phyloP scores from a whole-genome alignment of 2,113 vertebrate genomes.

The Cygnus atratus region DNA sequence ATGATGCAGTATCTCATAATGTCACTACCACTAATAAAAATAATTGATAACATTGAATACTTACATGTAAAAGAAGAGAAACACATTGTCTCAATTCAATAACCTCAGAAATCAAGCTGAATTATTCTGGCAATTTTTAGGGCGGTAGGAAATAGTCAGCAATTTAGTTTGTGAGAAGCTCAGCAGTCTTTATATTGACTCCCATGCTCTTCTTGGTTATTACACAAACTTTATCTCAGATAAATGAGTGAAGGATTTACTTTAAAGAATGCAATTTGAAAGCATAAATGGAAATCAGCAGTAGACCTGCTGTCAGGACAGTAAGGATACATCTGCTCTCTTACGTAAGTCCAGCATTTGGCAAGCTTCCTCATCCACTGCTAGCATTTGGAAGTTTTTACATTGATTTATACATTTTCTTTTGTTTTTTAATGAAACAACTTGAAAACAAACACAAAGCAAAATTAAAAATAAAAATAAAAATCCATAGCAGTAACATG shows the following conservation, averaged over 20 bases:
- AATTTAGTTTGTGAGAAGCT: background rate
- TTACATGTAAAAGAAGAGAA: background rate
- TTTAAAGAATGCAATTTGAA: background rate
- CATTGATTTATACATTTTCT: background rate
- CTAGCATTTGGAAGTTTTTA: background rate
- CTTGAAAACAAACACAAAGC: background rate
- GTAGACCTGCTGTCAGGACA: background rate
- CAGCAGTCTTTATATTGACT: background rate
- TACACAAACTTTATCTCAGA: background rate
- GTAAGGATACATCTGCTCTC: background rate
- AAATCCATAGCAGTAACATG: background rate
- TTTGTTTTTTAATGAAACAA: background rate
- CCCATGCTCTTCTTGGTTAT: background rate
- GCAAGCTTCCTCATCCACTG: background rate
- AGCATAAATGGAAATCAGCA: background rate
- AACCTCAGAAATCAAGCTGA: background rate
- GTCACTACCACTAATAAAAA: background rate
- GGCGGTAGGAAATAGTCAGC: background rate
- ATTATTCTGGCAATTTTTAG: background rate
- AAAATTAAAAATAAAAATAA: background rate
- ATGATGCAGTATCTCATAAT: background rate
- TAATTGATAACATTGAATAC: background rate
- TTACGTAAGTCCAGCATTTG: background rate
- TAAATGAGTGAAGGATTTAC: background rate
- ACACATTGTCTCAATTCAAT: background rate